These are phyloP conservation scores for Isurus oxyrinchus DNA, from an alignment of 2,113 vertebrate species.

Conservation along the genomic window DNA sequence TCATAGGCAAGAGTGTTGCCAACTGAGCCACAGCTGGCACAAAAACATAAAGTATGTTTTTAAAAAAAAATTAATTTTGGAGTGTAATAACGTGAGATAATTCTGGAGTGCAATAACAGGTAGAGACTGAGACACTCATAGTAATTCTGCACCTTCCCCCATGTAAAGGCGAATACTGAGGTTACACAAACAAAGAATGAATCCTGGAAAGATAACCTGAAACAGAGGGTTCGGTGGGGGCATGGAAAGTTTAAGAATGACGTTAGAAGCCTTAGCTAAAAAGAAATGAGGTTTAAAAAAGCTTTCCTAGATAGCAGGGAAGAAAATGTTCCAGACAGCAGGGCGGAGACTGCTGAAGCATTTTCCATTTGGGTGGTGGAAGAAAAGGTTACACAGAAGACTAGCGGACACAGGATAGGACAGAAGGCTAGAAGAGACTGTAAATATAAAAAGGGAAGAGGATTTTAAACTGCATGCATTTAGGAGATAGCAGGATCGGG, in stretches of 20 bases:
- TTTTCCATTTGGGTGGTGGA: background rate
- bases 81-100: background rate
- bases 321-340: background rate
- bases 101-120: too few relatives aligned
- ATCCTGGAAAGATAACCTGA: background rate
- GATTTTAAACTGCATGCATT: background rate
- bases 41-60: background rate
- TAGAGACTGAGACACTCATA: background rate
- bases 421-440: background rate
- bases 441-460: background rate
- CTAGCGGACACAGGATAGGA: too few relatives aligned
- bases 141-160: background rate
- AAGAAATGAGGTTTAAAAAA: background rate
- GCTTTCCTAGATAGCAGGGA: background rate
- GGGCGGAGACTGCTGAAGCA: background rate
- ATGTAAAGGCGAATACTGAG: background rate
- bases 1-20: background rate
- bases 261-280: background rate
- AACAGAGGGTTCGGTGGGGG: background rate
- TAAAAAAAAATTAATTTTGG: background rate
- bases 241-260: background rate
- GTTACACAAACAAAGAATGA: background rate
- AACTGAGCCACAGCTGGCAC: background rate
- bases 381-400: background rate
- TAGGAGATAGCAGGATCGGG: background rate